Percentiles rank a stretch among this genome's conserved stretches.
These are phyloP conservation scores for Neuroscelio doddi DNA, from an alignment of 2,888 invertebrate genomes.

Conservation along the genomic window DNA sequence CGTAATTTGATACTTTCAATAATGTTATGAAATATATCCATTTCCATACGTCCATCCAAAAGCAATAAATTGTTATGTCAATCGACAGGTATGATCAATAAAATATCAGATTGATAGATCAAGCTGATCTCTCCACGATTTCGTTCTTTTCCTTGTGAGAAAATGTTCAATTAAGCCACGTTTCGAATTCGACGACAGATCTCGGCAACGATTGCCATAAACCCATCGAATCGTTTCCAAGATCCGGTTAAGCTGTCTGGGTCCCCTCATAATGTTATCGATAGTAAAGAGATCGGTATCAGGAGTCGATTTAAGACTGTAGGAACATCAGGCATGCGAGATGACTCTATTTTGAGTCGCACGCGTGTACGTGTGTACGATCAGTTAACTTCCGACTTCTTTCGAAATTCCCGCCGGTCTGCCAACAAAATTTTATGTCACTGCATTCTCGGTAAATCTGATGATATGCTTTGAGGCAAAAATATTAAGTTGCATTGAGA, in stretches of 20 bases:
- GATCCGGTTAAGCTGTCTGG: slow-evolving; percentile 58
- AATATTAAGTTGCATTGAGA: slow-evolving; percentile 57
- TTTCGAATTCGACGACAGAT: slow-evolving; percentile 65
- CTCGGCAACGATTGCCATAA: slow-evolving; percentile 61
- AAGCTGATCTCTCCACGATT: slow-evolving; percentile 45
- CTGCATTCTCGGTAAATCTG: slow-evolving; percentile 58
- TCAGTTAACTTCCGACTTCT: slow-evolving; percentile 28
- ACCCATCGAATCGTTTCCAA: slow-evolving; percentile 62
- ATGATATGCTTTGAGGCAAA: slow-evolving; percentile 49
- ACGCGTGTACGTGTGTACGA: slow-evolving; percentile 16
- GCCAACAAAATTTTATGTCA: slow-evolving; percentile 59
- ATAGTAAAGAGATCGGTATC: slow-evolving; percentile 69
- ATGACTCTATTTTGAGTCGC: slow-evolving; percentile 64
- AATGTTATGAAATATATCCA: no score
- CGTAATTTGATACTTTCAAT: no score
- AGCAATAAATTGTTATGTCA: slow-evolving; percentile 48
- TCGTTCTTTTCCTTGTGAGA: slow-evolving; percentile 58
- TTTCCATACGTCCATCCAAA: no score
- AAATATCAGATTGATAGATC: slow-evolving; percentile 58
- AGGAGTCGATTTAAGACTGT: slow-evolving; percentile 62
- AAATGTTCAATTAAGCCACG: slow-evolving; percentile 65
- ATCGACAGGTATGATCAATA: slow-evolving; percentile 48
- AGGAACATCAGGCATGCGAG: slow-evolving; percentile 60
- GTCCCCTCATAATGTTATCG: slow-evolving; percentile 59
- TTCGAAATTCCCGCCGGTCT: slow-evolving; percentile 41